Evolutionary conservation across 35 echinoderm and acorn worm genomes (phyloP), one percentile per base, ranked within the genome.

Genomic region (Lytechinus pictus): DNA sequence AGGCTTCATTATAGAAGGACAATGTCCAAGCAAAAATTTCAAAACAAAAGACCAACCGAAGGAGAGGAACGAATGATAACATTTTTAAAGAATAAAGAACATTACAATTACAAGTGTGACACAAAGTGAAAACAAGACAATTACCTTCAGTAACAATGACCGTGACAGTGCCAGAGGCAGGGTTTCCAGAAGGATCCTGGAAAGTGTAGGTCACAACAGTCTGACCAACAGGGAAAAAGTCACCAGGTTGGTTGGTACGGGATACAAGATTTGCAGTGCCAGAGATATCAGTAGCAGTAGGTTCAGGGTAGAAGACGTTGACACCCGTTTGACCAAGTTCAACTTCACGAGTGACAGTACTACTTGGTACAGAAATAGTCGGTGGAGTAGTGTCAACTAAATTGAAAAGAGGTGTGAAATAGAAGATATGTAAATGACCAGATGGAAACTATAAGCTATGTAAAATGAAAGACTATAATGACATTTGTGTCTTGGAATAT

Each of bases 211-310:
- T 93, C 12, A 93, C 91, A 27, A 29, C 10, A 2, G 91, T 93
- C 3, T 4, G 27, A 44, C 91, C 91, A 10, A 57, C 54, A 9
- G 91, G 91, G 91, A 93, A 93, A 11, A 12, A 9, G 10, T 93
- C 91, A 4, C 91, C 91, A 21, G 91, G 91, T 54, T 54, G 54
- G 53, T 16, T 24, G 52, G 91, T 93, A 19, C 91, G 91, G 24
- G n/a, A 44, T 10, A 55, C 61, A 28, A 97, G 57, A 71, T 51
- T 86, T 2, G 94, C 95, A 3, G 87, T 94, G 21, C 95, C 95
- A 71, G 97, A 97, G 94, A 97, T 97, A 57, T 98, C 97, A 6
- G 97, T 94, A 0, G 95, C 97, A 7, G 94, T 95, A 52, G 97
- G 96, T 27, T 96, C 97, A 0, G 3, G 91, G 54, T 54, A 93